Evolutionary conservation across 2,113 vertebrate species (phyloP).

Genomic region (Scomber japonicus): DNA sequence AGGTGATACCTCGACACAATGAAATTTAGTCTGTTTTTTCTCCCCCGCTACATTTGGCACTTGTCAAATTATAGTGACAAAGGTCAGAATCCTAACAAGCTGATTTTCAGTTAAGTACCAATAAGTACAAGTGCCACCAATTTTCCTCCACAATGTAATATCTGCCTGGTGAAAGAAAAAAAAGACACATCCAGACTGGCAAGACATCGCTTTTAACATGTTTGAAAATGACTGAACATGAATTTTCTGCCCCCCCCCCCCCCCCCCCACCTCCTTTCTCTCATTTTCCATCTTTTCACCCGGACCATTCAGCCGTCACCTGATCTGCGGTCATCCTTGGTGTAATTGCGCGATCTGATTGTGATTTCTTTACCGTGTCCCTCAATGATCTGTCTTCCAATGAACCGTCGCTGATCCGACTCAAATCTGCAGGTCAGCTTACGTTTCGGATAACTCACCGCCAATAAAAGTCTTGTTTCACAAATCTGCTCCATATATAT

Average conservation of each 20-base stretch:
- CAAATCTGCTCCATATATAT: slow-evolving; percentile 94
- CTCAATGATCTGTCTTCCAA: slow-evolving; percentile 83
- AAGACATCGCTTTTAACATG: slow-evolving; percentile 59
- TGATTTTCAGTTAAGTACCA: slow-evolving; percentile 30
- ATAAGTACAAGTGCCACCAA: slow-evolving; percentile 10
- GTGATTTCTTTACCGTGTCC: slow-evolving; percentile 93
- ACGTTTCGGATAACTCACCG: slow-evolving; percentile 90
- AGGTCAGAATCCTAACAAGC: slow-evolving; percentile 41
- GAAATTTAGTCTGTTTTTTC: slow-evolving; percentile 13
- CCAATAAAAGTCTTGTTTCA: slow-evolving; percentile 94
- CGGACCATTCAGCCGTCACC: slow-evolving; percentile 45
- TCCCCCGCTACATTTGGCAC: slow-evolving; percentile 24
- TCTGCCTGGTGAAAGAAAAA: background rate
- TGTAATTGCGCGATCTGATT: slow-evolving; percentile 79
- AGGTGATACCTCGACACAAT: slow-evolving; percentile 14
- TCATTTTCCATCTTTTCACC: slow-evolving; percentile 30
- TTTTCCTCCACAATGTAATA: slow-evolving; percentile 35
- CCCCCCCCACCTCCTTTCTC: background rate
- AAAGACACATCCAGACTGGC: slow-evolving; percentile 41
- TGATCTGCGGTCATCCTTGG: slow-evolving; percentile 70
- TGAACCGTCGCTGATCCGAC: slow-evolving; percentile 92
- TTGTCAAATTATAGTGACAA: slow-evolving; percentile 45
- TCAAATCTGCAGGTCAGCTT: slow-evolving; percentile 93
- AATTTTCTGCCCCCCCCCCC: slow-evolving; percentile 39
- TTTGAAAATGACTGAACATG: slow-evolving; percentile 58